A percentile compares a stretch with the other conserved stretches of the same genome.
Evolutionary conservation across 2,888 invertebrate species (phyloP).

Genomic region (Encarsia formosa): DNA sequence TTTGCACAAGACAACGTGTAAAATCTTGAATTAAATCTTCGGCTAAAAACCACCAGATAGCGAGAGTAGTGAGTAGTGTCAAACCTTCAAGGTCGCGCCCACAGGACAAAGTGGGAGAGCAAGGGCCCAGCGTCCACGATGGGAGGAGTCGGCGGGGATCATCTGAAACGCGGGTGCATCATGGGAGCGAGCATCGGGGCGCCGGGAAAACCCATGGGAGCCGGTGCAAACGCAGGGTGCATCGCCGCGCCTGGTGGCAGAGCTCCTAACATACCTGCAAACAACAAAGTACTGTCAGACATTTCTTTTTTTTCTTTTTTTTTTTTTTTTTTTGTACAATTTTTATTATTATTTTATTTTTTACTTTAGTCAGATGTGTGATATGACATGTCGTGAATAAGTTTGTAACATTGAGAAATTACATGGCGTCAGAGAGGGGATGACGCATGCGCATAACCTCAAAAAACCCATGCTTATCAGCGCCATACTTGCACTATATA

Average conservation of each 20-base stretch:
- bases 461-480: too few species aligned
- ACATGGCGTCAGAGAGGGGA: too few species aligned
- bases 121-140: constrained; percentile 54
- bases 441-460: too few species aligned
- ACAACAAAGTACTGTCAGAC: constrained; percentile 26
- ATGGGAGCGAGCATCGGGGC: constrained; percentile 58
- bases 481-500: too few species aligned
- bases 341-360: too few species aligned
- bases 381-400: too few species aligned
- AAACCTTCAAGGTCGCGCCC: constrained; percentile 54
- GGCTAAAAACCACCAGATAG: not conserved
- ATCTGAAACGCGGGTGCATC: constrained; percentile 87
- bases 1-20: not conserved
- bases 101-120: constrained; percentile 58
- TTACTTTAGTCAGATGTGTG: too few species aligned
- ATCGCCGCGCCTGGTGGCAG: constrained; percentile 53
- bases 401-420: too few species aligned
- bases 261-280: constrained; percentile 51
- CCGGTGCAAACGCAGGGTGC: constrained; percentile 54
- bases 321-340: too few species aligned
- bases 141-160: constrained; percentile 63
- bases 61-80: not conserved
- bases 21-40: not conserved
- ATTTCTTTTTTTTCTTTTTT: too few species aligned
- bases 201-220: constrained; percentile 56